Evolutionary conservation across 30 jellyfish, hydroid and myxozoan genomes (phyloP), one percentile per base, ranked within the genome.

Genomic region (Aurelia sp.): DNA sequence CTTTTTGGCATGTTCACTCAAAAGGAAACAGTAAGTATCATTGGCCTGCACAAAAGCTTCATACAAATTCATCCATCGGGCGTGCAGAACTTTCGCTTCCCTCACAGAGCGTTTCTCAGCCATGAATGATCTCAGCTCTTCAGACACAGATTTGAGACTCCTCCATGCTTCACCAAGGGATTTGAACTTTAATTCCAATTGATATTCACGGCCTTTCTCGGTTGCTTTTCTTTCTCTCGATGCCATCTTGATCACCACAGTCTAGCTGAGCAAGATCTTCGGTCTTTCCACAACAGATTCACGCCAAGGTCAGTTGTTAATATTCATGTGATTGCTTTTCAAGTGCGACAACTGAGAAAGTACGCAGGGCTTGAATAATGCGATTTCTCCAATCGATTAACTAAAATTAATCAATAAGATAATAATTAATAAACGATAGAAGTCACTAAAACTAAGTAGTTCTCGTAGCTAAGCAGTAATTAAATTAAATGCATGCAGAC

Each of bases 231-330:
- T 35, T 8, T 71, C 35, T 48, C 83, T 71, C 16, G 83, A 71
- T 15, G 83, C 69, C 83, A 71, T 71, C 83, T 71, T 71, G 66
- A 31, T 71, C 83, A 71, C 83, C 83, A 71, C 68, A n/a, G n/a
- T n/a, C n/a, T n/a, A n/a, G n/a, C n/a, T n/a, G n/a, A n/a, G n/a
- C n/a, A n/a, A n/a, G 68, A 71, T 71, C 68, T 71, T 8, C 70
- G 48, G 69, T 44, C 83, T 71, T 68, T 20, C 83, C 69, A 11
- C 83, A 71, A 71, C 23, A 40, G 83, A 71, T 40, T 44, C 83
- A 71, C 83, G 17, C 83, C 83, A 71, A 71, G 83, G 21, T 40
- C 83, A 71, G 83, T 71, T 71, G 83, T 71, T 71, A 48, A 71
- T 71, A 20, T 71, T 35, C n/a, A n/a, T n/a, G n/a, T n/a, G n/a